These are phyloP conservation scores for Macrostomum cliftonense DNA, from an alignment of 2,888 invertebrate species.

Conservation along the genomic window DNA sequence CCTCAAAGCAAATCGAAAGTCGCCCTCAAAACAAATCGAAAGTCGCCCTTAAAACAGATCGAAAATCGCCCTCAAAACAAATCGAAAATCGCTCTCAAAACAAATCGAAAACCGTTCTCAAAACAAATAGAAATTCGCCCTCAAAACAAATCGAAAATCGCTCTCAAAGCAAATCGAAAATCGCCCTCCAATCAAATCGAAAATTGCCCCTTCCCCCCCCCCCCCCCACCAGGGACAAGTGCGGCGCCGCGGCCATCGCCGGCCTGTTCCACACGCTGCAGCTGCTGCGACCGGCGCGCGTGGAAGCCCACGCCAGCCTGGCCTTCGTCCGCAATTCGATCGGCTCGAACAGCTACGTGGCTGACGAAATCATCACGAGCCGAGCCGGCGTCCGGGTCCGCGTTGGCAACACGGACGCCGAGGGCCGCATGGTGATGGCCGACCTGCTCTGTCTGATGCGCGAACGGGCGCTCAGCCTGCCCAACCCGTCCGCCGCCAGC, in stretches of 20 bases:
- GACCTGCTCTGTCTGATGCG: slow-evolving; percentile 61
- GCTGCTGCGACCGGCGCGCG: slow-evolving; percentile 49
- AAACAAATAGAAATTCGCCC: too few relatives aligned
- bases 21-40: too few relatives aligned
- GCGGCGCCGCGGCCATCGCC: slow-evolving; percentile 74
- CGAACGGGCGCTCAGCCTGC: slow-evolving; percentile 20
- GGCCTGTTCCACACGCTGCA: slow-evolving; percentile 67
- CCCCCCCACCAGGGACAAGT: slow-evolving; percentile 56
- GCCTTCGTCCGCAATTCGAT: slow-evolving; percentile 74
- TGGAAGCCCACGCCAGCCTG: slow-evolving; percentile 62
- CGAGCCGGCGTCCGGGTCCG: slow-evolving; percentile 64
- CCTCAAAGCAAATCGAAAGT: too few relatives aligned
- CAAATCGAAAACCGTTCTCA: too few relatives aligned
- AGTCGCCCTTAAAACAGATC: too few relatives aligned
- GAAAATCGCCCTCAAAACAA: too few relatives aligned
- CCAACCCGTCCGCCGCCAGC: slow-evolving; percentile 53
- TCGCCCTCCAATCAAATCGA: slow-evolving; percentile 48
- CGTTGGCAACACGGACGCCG: slow-evolving; percentile 81
- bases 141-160: too few relatives aligned
- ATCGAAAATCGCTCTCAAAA: too few relatives aligned
- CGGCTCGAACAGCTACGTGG: slow-evolving; percentile 60
- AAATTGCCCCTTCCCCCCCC: too few relatives aligned
- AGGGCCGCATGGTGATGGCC: slow-evolving; percentile 78
- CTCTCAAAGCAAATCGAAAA: too few relatives aligned
- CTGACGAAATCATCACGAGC: slow-evolving; percentile 69